Conservation (phyloP, 2,888 invertebrate genomes). For the Aethes cnicana region DNA sequence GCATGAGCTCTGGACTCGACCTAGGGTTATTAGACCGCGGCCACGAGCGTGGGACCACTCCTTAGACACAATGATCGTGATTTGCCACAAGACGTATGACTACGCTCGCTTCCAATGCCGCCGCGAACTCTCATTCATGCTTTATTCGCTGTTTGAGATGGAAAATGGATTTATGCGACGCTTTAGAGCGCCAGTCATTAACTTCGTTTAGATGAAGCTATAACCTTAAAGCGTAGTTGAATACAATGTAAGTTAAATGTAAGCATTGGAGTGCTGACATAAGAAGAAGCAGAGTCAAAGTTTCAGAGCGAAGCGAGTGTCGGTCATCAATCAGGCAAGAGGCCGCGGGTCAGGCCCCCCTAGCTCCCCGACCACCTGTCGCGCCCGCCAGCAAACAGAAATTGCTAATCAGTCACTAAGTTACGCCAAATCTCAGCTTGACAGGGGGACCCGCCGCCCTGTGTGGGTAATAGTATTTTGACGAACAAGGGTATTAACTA, state of each 20-base stretch:
- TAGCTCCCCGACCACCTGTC: slow-evolving; percentile 73
- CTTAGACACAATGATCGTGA: slow-evolving; percentile 29
- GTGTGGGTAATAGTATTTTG: slow-evolving; percentile 68
- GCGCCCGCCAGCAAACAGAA: slow-evolving; percentile 67
- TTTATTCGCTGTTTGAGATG: slow-evolving; percentile 36
- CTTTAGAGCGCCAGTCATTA: slow-evolving; percentile 16
- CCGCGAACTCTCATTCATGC: slow-evolving; percentile 11
- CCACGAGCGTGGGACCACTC: slow-evolving; percentile 68
- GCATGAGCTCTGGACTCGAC: slow-evolving; percentile 78
- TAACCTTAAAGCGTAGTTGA: slow-evolving; percentile 21
- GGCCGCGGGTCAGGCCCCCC: slow-evolving; percentile 62
- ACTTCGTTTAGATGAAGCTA: slow-evolving; percentile 26
- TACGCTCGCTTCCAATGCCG: neutral
- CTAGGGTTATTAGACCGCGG: slow-evolving; percentile 75
- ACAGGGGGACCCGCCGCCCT: slow-evolving; percentile 57
- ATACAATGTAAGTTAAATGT: slow-evolving; percentile 30
- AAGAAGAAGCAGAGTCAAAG: slow-evolving; percentile 50
- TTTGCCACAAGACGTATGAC: slow-evolving; percentile 17
- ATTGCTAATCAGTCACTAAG: slow-evolving; percentile 81
- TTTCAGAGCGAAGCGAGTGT: slow-evolving; percentile 50
- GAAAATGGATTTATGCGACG: slow-evolving; percentile 25
- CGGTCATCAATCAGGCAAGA: slow-evolving; percentile 68
- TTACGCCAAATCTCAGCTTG: slow-evolving; percentile 75
- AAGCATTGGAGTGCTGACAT: slow-evolving; percentile 46
- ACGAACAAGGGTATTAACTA: slow-evolving; percentile 66